These are phyloP conservation scores for Oreochromis aureus DNA, from an alignment of 2,113 vertebrate species.

Conservation along the genomic window DNA sequence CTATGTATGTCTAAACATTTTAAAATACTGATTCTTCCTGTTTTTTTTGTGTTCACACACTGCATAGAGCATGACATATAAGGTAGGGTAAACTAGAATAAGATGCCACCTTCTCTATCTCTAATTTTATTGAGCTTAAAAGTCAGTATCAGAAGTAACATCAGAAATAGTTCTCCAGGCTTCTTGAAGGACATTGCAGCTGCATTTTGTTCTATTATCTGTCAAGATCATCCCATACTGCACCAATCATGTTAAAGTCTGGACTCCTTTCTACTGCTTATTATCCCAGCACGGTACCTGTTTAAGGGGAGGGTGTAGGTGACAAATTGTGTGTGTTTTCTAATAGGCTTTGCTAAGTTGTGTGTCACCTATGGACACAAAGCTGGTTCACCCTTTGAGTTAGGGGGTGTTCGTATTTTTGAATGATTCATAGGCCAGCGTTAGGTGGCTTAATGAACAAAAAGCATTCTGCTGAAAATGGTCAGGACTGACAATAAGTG, in stretches of 20 bases:
- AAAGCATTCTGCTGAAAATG: no score
- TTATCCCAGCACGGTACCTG: not conserved
- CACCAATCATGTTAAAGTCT: not conserved
- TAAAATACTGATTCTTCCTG: not conserved
- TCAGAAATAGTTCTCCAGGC: not conserved
- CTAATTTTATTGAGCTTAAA: not conserved
- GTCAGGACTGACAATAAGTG: no score
- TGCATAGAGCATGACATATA: not conserved
- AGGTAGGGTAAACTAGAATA: not conserved
- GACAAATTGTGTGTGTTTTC: no score
- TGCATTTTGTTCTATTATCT: not conserved
- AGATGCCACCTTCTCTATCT: not conserved
- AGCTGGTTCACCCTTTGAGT: no score
- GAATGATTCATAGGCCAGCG: no score
- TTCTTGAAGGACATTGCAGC: not conserved
- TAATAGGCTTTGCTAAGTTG: no score
- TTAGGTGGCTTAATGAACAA: no score
- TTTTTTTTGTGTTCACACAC: not conserved
- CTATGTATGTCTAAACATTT: not conserved
- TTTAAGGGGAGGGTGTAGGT: not conserved
- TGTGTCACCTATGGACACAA: no score
- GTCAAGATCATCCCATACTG: rapidly evolving
- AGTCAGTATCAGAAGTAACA: not conserved
- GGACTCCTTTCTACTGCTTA: not conserved
- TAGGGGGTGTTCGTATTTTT: no score